These are phyloP conservation scores for Rhadina sibilatrix DNA, from an alignment of 2,113 vertebrate species.

Conservation along the genomic window DNA sequence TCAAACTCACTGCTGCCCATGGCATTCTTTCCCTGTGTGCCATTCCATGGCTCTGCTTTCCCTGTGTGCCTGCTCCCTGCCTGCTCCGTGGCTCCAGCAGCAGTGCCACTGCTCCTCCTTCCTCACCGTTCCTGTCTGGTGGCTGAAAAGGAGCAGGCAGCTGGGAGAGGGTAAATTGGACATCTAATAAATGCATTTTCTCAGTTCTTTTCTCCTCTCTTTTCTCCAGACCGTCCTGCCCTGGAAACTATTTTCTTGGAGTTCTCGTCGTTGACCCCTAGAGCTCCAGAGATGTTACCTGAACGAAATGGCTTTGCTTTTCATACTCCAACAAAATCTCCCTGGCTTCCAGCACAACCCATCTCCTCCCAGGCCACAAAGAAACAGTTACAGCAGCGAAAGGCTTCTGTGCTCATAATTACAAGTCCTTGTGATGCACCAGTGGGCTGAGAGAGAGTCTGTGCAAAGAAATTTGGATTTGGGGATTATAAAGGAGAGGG, in stretches of 20 bases:
- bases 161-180: background rate
- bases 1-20: background rate
- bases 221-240: background rate
- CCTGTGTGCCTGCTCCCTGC: background rate
- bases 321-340: constrained; percentile 15
- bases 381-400: background rate
- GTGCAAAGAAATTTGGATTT: background rate
- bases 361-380: background rate
- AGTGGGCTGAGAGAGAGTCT: background rate
- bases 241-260: background rate
- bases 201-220: background rate
- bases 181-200: background rate
- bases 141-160: background rate
- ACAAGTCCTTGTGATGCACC: rapidly evolving
- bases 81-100: background rate
- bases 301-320: constrained; percentile 22
- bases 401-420: background rate
- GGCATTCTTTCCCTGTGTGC: background rate
- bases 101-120: background rate
- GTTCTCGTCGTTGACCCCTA: background rate
- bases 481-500: background rate
- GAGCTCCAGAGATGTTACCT: background rate
- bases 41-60: background rate
- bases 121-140: background rate
- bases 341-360: background rate